Evolutionary conservation across 2,888 invertebrate genomes (phyloP).

Genomic region (Chalcis sispes): DNA sequence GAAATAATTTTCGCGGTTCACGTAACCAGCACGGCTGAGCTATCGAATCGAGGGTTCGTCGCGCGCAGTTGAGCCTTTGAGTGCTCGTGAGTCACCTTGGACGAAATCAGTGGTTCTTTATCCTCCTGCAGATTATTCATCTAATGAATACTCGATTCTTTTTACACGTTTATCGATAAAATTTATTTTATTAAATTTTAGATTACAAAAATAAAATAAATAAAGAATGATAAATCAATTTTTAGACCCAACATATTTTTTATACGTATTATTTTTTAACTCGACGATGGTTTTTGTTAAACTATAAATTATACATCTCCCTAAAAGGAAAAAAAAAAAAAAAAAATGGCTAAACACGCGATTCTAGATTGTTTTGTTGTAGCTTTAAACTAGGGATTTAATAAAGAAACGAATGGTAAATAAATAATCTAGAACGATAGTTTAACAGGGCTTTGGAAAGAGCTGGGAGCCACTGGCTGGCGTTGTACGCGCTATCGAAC

Average conservation of each 20-base stretch:
- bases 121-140: constrained; percentile 7
- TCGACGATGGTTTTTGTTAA: no score
- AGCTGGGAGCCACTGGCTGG: constrained; percentile 10
- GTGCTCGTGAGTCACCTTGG: constrained; percentile 72
- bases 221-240: no score
- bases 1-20: constrained; percentile 72
- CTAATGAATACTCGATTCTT: background rate
- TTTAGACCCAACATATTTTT: background rate
- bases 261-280: no score
- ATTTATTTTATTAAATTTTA: background rate
- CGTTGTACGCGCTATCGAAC: background rate
- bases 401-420: background rate
- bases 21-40: constrained; percentile 70
- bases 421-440: constrained; percentile 38
- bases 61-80: constrained; percentile 70
- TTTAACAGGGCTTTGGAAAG: background rate
- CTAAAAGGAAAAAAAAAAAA: no score
- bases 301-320: no score
- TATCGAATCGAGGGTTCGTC: constrained; percentile 70
- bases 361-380: no score
- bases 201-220: no score
- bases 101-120: constrained; percentile 64
- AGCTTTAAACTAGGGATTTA: background rate
- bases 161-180: no score
- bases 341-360: no score